A percentile compares a stretch with the other conserved stretches of the same genome.
phyloP scores from a whole-genome alignment of 1,140 invertebrate species.

The Diorhabda sublineata region DNA sequence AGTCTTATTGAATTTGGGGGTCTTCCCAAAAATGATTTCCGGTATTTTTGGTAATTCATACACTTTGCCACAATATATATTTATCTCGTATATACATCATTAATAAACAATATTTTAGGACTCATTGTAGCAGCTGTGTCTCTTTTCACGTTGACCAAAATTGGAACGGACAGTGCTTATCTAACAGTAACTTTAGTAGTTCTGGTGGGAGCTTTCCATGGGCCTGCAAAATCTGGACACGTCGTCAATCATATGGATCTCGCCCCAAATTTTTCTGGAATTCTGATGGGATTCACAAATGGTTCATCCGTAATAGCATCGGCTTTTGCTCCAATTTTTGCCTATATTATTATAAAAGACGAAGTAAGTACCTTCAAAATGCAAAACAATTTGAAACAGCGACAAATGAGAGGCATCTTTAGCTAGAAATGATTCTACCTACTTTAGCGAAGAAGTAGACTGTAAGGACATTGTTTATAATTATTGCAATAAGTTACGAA shows the following conservation, averaged over 20 bases:
- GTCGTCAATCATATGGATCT: constrained; percentile 67
- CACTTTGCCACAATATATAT: too few species aligned
- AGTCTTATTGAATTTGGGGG: too few species aligned
- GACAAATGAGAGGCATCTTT: too few species aligned
- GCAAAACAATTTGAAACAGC: too few species aligned
- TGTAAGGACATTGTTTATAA: too few species aligned
- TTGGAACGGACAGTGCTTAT: constrained; percentile 3
- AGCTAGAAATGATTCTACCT: too few species aligned
- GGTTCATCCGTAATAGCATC: constrained; percentile 65
- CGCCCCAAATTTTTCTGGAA: constrained; percentile 65
- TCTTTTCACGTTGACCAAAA: constrained; percentile 52
- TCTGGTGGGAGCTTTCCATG: constrained; percentile 67
- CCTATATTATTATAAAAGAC: constrained; percentile 61
- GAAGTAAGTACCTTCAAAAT: constrained; percentile 48
- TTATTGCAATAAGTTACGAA: too few species aligned
- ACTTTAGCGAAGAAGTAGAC: too few species aligned
- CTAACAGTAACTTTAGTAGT: constrained; percentile 59
- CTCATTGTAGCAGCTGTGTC: constrained; percentile 55
- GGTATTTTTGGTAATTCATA: too few species aligned
- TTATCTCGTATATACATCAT: too few species aligned
- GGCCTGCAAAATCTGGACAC: constrained; percentile 67
- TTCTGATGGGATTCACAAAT: constrained; percentile 73
- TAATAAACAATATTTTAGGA: constrained; percentile 43
- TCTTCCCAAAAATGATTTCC: too few species aligned
- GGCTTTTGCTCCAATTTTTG: constrained; percentile 64